Evolutionary conservation across 2,797 vertebrate genomes (phyloP).

Genomic region (Aselliscus stoliczkanus): DNA sequence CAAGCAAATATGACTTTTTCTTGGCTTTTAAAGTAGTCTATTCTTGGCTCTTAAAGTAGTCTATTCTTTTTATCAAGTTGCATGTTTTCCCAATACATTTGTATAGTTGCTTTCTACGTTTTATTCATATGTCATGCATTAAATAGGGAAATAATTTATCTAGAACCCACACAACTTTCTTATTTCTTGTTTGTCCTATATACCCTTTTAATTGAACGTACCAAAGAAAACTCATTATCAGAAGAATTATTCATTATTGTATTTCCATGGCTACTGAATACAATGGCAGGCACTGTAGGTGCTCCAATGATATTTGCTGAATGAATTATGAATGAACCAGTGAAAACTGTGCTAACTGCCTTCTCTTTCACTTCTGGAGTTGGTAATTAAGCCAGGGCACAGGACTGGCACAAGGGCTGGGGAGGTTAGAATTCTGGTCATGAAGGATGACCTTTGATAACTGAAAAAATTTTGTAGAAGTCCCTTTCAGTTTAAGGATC

Average conservation of each 20-base stretch:
- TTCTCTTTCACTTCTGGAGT: conserved; percentile 4
- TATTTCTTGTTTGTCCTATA: conserved; percentile 7
- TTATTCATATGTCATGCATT: not conserved
- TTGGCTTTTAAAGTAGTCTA: not conserved
- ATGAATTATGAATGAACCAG: conserved; percentile 41
- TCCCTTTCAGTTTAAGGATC: conserved; percentile 13
- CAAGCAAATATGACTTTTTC: not conserved
- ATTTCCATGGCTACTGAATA: not conserved
- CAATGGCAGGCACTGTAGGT: not conserved
- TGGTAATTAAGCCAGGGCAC: not conserved
- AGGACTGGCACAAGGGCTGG: not conserved
- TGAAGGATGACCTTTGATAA: not conserved
- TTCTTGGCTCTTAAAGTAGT: no score
- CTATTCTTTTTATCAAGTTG: not conserved
- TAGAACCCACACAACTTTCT: not conserved
- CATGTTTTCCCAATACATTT: not conserved
- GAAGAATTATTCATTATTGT: not conserved
- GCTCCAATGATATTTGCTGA: conserved; percentile 6
- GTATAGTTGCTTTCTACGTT: not conserved
- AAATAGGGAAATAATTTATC: conserved; percentile 22
- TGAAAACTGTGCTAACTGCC: conserved; percentile 15
- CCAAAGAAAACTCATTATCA: not conserved
- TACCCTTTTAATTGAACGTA: not conserved
- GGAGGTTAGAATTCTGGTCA: conserved; percentile 7
- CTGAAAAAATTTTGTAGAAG: conserved; percentile 8